phyloP scores from a whole-genome alignment of 2,888 invertebrate species.

The Trichogramma dendrolimi region DNA sequence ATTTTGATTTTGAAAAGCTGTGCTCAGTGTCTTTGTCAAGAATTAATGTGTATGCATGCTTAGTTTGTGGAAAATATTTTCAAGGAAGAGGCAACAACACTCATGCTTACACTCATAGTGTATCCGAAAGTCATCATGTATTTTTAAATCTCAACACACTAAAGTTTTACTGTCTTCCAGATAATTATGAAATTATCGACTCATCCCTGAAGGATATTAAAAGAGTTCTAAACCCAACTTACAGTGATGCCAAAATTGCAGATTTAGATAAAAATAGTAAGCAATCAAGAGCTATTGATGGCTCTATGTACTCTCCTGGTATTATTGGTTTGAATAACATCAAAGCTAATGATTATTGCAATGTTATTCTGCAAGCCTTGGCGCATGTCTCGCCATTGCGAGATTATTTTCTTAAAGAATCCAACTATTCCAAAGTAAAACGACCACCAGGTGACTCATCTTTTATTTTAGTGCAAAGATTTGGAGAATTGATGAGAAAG shows the following conservation, averaged over 20 bases:
- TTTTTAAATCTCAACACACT: slow-evolving; percentile 94
- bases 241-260: slow-evolving; percentile 76
- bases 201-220: slow-evolving; percentile 97
- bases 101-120: slow-evolving; percentile 98
- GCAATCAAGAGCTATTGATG: slow-evolving; percentile 91
- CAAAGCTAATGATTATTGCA: slow-evolving; percentile 99
- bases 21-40: slow-evolving; percentile 97
- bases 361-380: slow-evolving; percentile 84
- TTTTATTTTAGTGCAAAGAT: slow-evolving; percentile 83
- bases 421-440: slow-evolving; percentile 83
- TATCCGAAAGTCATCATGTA: slow-evolving; percentile 96
- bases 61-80: slow-evolving; percentile 99
- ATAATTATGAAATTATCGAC: slow-evolving; percentile 98
- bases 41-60: slow-evolving; percentile 98
- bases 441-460: slow-evolving; percentile 94
- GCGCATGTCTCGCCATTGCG: slow-evolving; percentile 92
- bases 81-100: slow-evolving; percentile 95
- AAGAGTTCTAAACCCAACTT: slow-evolving; percentile 97
- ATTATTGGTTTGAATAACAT: slow-evolving; percentile 99
- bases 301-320: slow-evolving; percentile 93
- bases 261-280: slow-evolving; percentile 77
- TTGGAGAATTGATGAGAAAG: slow-evolving; percentile 93
- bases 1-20: slow-evolving; percentile 99
- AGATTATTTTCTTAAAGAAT: slow-evolving; percentile 91
- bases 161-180: slow-evolving; percentile 97